Base-by-base conservation (phyloP, 2,797 vertebrate species). In the Balearica regulorum region DNA sequence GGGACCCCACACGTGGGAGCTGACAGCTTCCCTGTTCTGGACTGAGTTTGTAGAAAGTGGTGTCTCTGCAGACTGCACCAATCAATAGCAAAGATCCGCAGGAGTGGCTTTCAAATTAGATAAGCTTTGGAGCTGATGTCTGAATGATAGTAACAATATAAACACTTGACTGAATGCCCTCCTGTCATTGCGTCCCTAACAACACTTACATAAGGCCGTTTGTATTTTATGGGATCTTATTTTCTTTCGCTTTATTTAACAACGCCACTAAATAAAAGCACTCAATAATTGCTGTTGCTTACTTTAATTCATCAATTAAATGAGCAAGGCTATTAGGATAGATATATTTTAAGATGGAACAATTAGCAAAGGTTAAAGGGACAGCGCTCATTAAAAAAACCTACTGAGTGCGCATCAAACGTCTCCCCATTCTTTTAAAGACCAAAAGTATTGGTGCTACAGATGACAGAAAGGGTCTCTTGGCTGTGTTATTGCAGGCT, bases 191-290 rank as follows among this genome's bases (percentile, higher is more conserved):
- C 78, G 62, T 93, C 53, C 43, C 61, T 92, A 84, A 83, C 54
- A 66, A 37, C 71, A 12, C 49, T 91, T 91, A 51, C 43, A 39
- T 83, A 92, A 95, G 69, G 29, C 62, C 46, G 39, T 83, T 95
- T 95, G 60, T 92, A 31, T 91, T 95, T 96, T 85, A 91, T 75
- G 75, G 35, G 62, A 83, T 87, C 69, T 83, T 95, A 89, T 68
- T 93, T 95, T 75, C 91, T 80, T 95, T 77, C 5, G 0, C 61
- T 92, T 83, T 94, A 49, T 94, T 94, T 95, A 92, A 94, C 5
- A 31, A 60, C 9, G 5, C 16, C 5, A 3, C 72, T 95, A 83
- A 95, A 92, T 91, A 89, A 94, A 81, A 94, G 17, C 28, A 53
- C 43, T 92, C 94, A 80, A 39, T 93, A 94, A 87, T 91, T 83